Conservation (phyloP, 1,140 invertebrate genomes). For the Bombus picipes region DNA sequence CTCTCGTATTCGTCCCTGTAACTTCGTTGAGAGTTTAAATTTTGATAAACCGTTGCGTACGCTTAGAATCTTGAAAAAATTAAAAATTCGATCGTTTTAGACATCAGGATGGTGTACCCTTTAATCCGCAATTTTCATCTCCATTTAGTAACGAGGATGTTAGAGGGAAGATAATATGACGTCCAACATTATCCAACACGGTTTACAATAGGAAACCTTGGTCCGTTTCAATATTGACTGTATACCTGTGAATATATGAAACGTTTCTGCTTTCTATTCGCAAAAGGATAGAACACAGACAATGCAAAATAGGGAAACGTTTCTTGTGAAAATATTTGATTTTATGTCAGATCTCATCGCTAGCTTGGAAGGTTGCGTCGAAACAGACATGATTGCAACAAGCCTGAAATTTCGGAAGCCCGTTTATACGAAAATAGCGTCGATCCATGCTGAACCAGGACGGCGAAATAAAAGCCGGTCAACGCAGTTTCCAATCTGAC, state of each 20-base stretch:
- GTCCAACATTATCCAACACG: background rate
- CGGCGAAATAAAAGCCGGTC: slow-evolving; percentile 11
- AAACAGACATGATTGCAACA: background rate
- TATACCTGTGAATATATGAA: background rate
- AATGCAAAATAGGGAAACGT: background rate
- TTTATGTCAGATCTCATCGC: background rate
- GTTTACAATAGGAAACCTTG: background rate
- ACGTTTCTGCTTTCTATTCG: background rate
- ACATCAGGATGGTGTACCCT: too few relatives aligned
- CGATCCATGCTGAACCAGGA: too few relatives aligned
- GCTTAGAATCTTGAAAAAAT: too few relatives aligned
- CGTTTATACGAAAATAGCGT: background rate
- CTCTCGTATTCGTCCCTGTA: too few relatives aligned
- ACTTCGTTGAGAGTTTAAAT: too few relatives aligned
- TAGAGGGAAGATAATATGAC: background rate
- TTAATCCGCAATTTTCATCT: background rate
- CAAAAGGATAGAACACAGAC: background rate
- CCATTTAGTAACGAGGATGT: background rate
- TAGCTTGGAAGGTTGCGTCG: background rate
- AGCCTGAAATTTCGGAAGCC: background rate
- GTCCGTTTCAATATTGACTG: too few relatives aligned
- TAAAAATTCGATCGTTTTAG: too few relatives aligned
- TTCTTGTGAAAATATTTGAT: background rate
- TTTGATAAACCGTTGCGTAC: too few relatives aligned
- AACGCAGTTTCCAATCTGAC: slow-evolving; percentile 44